Evolutionary conservation across 1,140 invertebrate genomes (phyloP).

Genomic region (Procambarus virginalis): DNA sequence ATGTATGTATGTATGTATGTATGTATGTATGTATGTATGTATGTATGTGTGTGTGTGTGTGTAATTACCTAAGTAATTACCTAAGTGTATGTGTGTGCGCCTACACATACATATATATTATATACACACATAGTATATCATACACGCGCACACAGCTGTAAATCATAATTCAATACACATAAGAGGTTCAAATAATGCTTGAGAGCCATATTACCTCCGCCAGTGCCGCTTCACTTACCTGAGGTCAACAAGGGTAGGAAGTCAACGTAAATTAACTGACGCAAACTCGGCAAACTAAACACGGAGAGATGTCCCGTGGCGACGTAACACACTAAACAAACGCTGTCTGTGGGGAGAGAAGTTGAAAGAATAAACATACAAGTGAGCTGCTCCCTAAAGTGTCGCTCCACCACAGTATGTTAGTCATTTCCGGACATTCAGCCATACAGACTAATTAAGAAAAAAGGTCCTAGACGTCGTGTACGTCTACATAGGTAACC

Average conservation of each 20-base stretch:
- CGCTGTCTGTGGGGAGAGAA: conserved; percentile 83
- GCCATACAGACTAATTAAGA: too few species aligned
- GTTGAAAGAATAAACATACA: not conserved
- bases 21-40: not conserved
- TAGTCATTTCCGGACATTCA: too few species aligned
- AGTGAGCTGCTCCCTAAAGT: too few species aligned
- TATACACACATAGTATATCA: not conserved
- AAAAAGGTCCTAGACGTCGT: too few species aligned
- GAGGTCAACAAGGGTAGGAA: conserved; percentile 94
- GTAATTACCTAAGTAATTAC: too few species aligned
- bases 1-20: not conserved
- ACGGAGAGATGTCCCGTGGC: conserved; percentile 93
- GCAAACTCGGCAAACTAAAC: conserved; percentile 94
- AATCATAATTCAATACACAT: not conserved
- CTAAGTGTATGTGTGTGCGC: too few species aligned
- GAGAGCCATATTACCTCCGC: not conserved
- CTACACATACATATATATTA: not conserved
- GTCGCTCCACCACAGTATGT: too few species aligned
- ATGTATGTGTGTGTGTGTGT: conserved; percentile 10
- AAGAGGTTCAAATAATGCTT: not conserved
- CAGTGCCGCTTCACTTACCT: conserved; percentile 79
- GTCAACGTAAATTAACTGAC: conserved; percentile 91
- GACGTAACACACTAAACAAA: conserved; percentile 93
- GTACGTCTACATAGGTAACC: too few species aligned
- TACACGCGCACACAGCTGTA: not conserved